Evolutionary conservation across 2,113 vertebrate species (phyloP).

Genomic region (Campylomormyrus numenius): DNA sequence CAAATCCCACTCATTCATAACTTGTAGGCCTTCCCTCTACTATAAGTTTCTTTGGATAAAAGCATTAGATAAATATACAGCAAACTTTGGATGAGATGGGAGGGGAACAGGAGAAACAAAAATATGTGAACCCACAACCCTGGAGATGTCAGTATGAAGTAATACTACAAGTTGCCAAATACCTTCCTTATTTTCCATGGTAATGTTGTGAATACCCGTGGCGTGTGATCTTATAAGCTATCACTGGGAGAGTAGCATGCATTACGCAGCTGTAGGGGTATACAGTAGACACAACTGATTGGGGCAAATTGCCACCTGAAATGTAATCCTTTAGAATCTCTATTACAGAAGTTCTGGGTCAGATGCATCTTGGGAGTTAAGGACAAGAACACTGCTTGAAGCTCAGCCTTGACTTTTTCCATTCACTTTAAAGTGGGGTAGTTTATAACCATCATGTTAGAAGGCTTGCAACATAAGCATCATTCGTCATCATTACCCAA

Average conservation of each 20-base stretch:
- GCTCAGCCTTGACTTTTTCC: conserved; percentile 18
- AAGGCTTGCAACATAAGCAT: neutral
- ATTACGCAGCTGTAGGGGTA: neutral
- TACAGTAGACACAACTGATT: neutral
- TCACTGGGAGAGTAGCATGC: neutral
- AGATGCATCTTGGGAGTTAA: neutral
- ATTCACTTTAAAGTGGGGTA: conserved; percentile 14
- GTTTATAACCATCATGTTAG: conserved; percentile 14
- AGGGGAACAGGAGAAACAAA: neutral
- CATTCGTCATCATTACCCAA: neutral
- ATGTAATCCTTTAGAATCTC: neutral
- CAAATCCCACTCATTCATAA: neutral
- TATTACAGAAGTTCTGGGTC: conserved; percentile 5
- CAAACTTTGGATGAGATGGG: neutral
- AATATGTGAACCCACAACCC: neutral
- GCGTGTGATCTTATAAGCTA: neutral
- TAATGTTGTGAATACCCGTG: neutral
- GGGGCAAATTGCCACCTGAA: neutral
- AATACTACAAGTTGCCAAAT: neutral
- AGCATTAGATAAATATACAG: neutral
- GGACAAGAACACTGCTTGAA: neutral
- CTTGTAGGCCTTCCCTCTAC: neutral
- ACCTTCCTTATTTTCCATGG: neutral
- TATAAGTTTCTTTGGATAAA: neutral
- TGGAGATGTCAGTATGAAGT: neutral